A percentile compares a stretch with the other conserved stretches of the same genome.
Conservation (phyloP, 2,113 vertebrate genomes). For the Hepsetus odoe region DNA sequence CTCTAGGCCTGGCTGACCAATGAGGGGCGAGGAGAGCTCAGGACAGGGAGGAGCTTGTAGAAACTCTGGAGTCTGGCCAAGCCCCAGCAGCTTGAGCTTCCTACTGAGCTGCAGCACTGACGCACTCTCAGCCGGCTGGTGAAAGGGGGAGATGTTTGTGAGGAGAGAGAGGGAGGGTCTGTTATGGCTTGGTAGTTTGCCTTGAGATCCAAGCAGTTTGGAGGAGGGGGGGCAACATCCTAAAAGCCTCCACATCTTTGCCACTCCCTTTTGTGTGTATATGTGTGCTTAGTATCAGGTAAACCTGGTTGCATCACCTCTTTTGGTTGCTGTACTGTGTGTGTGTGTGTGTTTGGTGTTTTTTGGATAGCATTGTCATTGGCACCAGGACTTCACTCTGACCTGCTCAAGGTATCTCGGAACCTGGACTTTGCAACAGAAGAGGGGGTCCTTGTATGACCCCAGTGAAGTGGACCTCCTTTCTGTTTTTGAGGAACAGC, state of each 20-base stretch:
- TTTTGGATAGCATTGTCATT: slow-evolving; percentile 20
- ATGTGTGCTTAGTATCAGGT: slow-evolving; percentile 28
- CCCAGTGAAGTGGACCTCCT: slow-evolving; percentile 30
- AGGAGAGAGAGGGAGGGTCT: slow-evolving; percentile 64
- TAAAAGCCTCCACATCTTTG: neutral
- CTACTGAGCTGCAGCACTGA: slow-evolving; percentile 69
- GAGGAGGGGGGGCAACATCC: slow-evolving; percentile 44
- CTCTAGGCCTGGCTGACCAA: slow-evolving; percentile 35
- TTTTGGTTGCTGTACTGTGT: slow-evolving; percentile 25
- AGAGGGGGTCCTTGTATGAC: slow-evolving; percentile 10
- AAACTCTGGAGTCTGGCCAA: slow-evolving; percentile 64
- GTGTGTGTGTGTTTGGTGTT: slow-evolving; percentile 30
- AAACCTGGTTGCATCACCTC: slow-evolving; percentile 32
- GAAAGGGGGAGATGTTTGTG: slow-evolving; percentile 51
- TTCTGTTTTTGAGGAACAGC: slow-evolving; percentile 12
- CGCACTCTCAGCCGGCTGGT: slow-evolving; percentile 64
- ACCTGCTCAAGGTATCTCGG: slow-evolving; percentile 67
- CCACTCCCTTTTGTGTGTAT: neutral
- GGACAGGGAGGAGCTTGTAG: slow-evolving; percentile 52
- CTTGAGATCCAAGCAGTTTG: slow-evolving; percentile 43
- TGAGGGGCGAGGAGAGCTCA: slow-evolving; percentile 30
- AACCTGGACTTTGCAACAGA: neutral
- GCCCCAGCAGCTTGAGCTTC: slow-evolving; percentile 64
- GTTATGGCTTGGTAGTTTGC: slow-evolving; percentile 60
- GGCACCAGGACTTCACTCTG: slow-evolving; percentile 39